These are phyloP conservation scores for Rhinoraja longicauda DNA, from an alignment of 2,797 vertebrate genomes.

Conservation along the genomic window DNA sequence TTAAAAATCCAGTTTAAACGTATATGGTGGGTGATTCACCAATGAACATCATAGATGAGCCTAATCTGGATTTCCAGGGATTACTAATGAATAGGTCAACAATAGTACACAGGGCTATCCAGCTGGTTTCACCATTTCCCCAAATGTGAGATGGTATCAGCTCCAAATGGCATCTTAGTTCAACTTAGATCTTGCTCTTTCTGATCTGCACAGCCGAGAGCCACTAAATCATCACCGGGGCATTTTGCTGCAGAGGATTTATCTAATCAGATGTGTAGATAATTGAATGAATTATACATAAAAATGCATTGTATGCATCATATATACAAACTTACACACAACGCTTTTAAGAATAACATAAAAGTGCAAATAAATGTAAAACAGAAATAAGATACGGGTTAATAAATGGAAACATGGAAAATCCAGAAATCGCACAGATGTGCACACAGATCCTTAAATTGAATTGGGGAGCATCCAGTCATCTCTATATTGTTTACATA, in stretches of 20 bases:
- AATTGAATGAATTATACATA: neutral
- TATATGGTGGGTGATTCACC: neutral
- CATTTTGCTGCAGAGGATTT: neutral
- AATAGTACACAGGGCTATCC: too few species aligned
- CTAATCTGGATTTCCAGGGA: neutral
- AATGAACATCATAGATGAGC: neutral
- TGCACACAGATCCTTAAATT: neutral
- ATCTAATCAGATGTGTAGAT: neutral
- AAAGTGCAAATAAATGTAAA: neutral
- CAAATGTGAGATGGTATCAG: neutral
- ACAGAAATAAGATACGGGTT: neutral
- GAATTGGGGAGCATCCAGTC: neutral
- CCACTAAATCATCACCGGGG: neutral
- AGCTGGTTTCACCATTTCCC: neutral
- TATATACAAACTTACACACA: too few species aligned
- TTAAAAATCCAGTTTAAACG: neutral
- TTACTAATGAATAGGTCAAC: neutral
- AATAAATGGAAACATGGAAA: neutral
- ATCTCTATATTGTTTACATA: too few species aligned
- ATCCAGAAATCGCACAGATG: neutral
- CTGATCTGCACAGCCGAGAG: neutral
- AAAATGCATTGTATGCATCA: too few species aligned
- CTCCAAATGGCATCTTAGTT: neutral
- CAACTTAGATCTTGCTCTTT: neutral
- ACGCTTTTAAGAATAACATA: neutral